A percentile compares a stretch with the other conserved stretches of the same genome.
Evolutionary conservation across 2,797 vertebrate species (phyloP).

Genomic region (Monodelphis domestica): DNA sequence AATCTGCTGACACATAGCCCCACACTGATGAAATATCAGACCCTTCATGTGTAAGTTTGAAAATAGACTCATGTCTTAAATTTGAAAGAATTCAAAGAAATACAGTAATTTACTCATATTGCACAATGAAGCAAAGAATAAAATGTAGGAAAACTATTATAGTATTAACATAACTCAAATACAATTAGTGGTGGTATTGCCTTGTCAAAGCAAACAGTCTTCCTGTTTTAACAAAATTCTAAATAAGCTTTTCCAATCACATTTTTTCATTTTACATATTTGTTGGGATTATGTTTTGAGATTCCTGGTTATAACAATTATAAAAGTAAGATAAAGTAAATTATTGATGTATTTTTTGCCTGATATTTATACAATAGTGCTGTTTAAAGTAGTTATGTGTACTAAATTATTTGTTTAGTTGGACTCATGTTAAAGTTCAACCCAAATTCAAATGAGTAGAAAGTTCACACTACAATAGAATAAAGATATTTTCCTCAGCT

Average conservation of each 20-base stretch:
- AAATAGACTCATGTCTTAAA: neutral
- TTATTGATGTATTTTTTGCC: neutral
- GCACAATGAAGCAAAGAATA: neutral
- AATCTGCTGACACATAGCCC: neutral
- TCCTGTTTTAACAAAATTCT: neutral
- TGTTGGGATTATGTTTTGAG: neutral
- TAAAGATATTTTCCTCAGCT: neutral
- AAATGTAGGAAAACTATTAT: neutral
- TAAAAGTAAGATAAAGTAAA: neutral
- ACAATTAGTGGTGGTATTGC: neutral
- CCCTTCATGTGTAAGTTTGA: neutral
- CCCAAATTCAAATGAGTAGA: neutral
- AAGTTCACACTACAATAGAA: neutral
- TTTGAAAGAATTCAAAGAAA: neutral
- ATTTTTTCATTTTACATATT: neutral
- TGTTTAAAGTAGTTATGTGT: neutral
- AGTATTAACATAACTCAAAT: neutral
- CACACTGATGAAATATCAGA: neutral
- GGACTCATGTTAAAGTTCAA: neutral
- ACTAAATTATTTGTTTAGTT: neutral
- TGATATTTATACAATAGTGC: neutral
- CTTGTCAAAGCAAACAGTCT: neutral
- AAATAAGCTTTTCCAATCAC: neutral
- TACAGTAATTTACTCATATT: neutral
- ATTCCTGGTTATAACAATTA: neutral